Percentiles rank a stretch among this genome's conserved stretches.
Evolutionary conservation across 2,113 vertebrate species (phyloP).

Genomic region (Apteryx mantelli): DNA sequence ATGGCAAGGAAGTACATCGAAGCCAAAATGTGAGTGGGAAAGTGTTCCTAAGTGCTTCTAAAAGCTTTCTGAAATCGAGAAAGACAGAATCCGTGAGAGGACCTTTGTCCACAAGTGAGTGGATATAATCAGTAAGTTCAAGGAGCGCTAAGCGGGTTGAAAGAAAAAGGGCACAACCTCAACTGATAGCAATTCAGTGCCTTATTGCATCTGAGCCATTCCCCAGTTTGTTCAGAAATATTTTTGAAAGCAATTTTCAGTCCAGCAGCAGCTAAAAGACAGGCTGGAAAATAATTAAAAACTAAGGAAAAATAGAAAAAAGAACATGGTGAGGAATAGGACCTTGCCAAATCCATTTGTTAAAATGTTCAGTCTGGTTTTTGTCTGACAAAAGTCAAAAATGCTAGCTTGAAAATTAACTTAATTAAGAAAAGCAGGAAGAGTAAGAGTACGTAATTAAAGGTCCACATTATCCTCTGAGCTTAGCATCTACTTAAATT

Average conservation of each 20-base stretch:
- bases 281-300: constrained; percentile 28
- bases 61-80: background rate
- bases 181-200: background rate
- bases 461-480: constrained; percentile 13
- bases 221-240: background rate
- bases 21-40: background rate
- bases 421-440: background rate
- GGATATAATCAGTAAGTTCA: background rate
- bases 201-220: background rate
- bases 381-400: constrained; percentile 43
- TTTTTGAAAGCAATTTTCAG: constrained; percentile 6
- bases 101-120: background rate
- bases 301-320: background rate
- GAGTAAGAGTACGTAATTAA: constrained; percentile 38
- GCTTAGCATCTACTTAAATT: constrained; percentile 41
- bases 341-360: background rate
- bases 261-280: background rate
- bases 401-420: constrained; percentile 21
- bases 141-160: background rate
- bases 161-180: background rate
- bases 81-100: background rate
- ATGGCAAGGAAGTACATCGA: accelerated
- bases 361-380: constrained; percentile 1
- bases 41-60: background rate
- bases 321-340: background rate